Evolutionary conservation across 2,888 invertebrate genomes (phyloP), one percentile per base, ranked within the genome.

Genomic region (Diaperis boleti): DNA sequence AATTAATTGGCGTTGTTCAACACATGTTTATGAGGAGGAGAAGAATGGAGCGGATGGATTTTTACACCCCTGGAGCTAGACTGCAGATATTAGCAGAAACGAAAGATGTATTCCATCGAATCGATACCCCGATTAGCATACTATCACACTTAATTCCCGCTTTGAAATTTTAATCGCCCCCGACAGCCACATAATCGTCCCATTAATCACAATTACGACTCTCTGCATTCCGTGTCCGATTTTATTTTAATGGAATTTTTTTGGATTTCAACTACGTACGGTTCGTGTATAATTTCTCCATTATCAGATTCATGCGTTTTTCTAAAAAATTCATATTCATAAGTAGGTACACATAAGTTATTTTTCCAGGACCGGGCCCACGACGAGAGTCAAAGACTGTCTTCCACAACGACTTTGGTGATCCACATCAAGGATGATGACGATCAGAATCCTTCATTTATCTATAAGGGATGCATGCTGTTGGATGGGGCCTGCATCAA

Each of bases 381-480:
- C 69, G 93, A 93, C 75, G 85, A 87, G 20, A 86, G 88, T 10
- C 89, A 91, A 73, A 86, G 94, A 45, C 84, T 92, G 57, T 91
- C 95, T 0, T 89, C 93, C 10, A 94, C 94, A 14, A 91, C 95
- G 1, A 95, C 92, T 0, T 81, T 96, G 63, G 92, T 91, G 0
- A 90, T 96, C 1, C 91, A 92, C 73, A 88, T 96, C 7, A 86
- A 89, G 72, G 96, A 96, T 74, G 95, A 93, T 42, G 95, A 96
- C 76, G 96, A 96, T 76, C 91, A 94, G 76, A 94, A 94, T 77
- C 95, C 95, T 0, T 93, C 94, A 0, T 96, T 95, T 77, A 92
- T 94, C 65, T 95, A 95, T 82, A 89, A 92, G 72, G 93, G 93
- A 8, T 95, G 95, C 77, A 90, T 89, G 71, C 82, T 91, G 0